Base-by-base conservation (phyloP, 1,140 invertebrate species). In the Euwallacea similis region DNA sequence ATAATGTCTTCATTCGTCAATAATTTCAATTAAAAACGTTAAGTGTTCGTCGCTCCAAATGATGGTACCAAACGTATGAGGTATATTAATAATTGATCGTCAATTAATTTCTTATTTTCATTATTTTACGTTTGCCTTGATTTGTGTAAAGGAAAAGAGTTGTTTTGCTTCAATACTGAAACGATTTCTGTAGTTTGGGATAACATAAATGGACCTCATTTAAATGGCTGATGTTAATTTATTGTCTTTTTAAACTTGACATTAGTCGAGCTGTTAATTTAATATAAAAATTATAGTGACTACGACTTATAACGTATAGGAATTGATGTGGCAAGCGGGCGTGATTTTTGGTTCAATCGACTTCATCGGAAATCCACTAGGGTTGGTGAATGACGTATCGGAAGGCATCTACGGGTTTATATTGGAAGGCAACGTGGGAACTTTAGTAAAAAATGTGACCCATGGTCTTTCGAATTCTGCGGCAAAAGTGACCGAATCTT, bases 391-490 rank as follows among this genome's bases (percentile, higher is more conserved):
- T 78, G 97, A 99, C 83, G 89, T 99, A 13, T 92, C 94, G 42
- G 96, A 98, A 84, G 97, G 97, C 21, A 89, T 99, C 50, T 91
- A 92, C 7, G 95, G 95, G 11, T 85, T 99, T 10, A 88, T 99
- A 58, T 90, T 91, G 64, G 97, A 98, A 83, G 95, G 95, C 15
- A 91, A 89, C 81, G 90, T 99, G 9, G 90, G 90, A 46, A 94
- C 93, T 42, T 84, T 99, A 8, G 87, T 99, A 0, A 94, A 95
- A 84, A 98, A 98, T 83, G 92, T 99, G 7, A 94, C 97, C 0
- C 97, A 99, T 83, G 98, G 97, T 6, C 86, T 98, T 63, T 97
- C 96, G 0, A 98, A 99, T 83, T 97, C 96, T 0, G 92, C 97
- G 6, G 97, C 97, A 2, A 99, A 99, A 86, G 90, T 88, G 50